Evolutionary conservation across 2,888 invertebrate species (phyloP).

Genomic region (Drosophila aldrichi): DNA sequence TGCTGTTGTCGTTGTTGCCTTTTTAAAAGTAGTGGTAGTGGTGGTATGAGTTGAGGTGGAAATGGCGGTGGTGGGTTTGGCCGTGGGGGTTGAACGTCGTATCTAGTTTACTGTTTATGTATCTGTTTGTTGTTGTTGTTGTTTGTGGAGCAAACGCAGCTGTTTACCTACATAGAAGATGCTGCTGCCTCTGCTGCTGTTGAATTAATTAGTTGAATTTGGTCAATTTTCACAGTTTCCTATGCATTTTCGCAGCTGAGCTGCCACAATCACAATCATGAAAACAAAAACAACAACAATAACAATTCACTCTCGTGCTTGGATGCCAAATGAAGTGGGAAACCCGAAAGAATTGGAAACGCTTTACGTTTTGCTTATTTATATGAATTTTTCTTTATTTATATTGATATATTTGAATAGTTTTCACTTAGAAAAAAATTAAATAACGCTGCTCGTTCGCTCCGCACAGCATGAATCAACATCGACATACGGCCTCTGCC

Average conservation of each 20-base stretch:
- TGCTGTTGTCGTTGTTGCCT: conserved; percentile 7
- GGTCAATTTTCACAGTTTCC: conserved; percentile 43
- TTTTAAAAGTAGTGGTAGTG: conserved; percentile 10
- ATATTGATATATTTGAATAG: conserved; percentile 58
- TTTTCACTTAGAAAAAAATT: conserved; percentile 62
- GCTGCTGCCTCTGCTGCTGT: conserved; percentile 30
- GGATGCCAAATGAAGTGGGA: neutral
- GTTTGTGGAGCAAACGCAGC: conserved; percentile 55
- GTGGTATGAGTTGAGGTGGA: conserved; percentile 32
- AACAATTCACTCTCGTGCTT: neutral
- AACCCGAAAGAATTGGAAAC: conserved; percentile 17
- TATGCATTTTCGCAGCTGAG: conserved; percentile 38
- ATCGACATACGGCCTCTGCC: conserved; percentile 50
- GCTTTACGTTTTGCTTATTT: conserved; percentile 30
- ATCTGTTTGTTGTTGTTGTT: conserved; percentile 65
- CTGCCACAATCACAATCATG: conserved; percentile 11
- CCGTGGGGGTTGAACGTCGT: conserved; percentile 59
- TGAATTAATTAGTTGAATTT: conserved; percentile 27
- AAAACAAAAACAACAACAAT: conserved; percentile 8
- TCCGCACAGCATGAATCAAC: conserved; percentile 65
- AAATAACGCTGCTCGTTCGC: conserved; percentile 60
- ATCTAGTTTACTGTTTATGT: conserved; percentile 58
- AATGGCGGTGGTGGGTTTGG: conserved; percentile 47
- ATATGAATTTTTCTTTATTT: conserved; percentile 54
- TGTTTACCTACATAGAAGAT: conserved; percentile 50